A percentile compares a stretch with the other conserved stretches of the same genome.
Evolutionary conservation across 1,140 invertebrate genomes (phyloP).

Genomic region (Rhizoglyphus robini): DNA sequence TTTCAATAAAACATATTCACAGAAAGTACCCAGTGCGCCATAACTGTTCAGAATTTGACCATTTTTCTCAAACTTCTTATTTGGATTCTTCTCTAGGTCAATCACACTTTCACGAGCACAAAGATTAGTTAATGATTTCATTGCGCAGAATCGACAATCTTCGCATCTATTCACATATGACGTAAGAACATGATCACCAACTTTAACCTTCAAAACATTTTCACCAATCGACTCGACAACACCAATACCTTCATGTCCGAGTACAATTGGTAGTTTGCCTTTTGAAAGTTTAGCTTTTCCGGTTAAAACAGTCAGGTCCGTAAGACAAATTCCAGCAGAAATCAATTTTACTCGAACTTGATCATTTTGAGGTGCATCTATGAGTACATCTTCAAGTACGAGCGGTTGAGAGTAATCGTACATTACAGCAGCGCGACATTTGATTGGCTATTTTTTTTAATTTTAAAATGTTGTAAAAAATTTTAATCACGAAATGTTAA

Average conservation of each 20-base stretch:
- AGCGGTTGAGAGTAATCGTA: constrained; percentile 31
- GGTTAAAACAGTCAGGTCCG: constrained; percentile 17
- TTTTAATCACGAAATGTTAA: too few species aligned
- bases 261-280: constrained; percentile 39
- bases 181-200: constrained; percentile 88
- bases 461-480: too few species aligned
- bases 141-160: constrained; percentile 87
- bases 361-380: constrained; percentile 39
- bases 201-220: constrained; percentile 66
- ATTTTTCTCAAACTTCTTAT: constrained; percentile 64
- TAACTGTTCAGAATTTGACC: constrained; percentile 79
- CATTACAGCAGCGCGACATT: constrained; percentile 23
- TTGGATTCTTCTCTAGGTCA: constrained; percentile 84
- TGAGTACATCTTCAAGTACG: constrained; percentile 39
- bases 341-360: constrained; percentile 38
- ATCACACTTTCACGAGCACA: constrained; percentile 44
- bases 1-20: constrained; percentile 90
- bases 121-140: constrained; percentile 86
- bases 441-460: constrained; percentile 19
- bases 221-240: constrained; percentile 89
- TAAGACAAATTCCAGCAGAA: constrained; percentile 24
- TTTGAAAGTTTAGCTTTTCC: constrained; percentile 15
- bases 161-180: constrained; percentile 88
- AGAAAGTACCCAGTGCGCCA: constrained; percentile 94
- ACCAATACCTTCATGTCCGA: constrained; percentile 89